These are phyloP conservation scores for Hofmannophila pseudospretella DNA, from an alignment of 2,888 invertebrate genomes.

Conservation along the genomic window DNA sequence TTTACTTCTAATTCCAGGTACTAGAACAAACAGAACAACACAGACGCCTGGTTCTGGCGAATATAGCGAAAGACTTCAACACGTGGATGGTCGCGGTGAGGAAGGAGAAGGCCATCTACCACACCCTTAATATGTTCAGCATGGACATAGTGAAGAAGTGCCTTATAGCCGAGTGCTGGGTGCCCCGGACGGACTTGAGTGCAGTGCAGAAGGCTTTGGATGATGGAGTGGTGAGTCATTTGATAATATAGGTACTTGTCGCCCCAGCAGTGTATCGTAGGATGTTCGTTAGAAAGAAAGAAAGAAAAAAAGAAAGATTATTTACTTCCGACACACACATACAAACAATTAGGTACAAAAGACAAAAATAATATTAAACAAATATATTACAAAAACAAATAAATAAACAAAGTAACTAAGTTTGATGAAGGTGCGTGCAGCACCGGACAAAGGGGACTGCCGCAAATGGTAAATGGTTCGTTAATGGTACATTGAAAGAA, in stretches of 20 bases:
- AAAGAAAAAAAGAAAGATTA: no score
- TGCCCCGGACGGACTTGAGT: conserved; percentile 83
- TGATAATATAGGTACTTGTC: background rate
- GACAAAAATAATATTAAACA: no score
- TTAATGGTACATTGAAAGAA: no score
- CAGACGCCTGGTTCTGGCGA: conserved; percentile 88
- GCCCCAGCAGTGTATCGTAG: background rate
- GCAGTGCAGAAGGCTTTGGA: conserved; percentile 87
- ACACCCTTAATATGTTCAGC: conserved; percentile 94
- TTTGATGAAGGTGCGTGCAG: no score
- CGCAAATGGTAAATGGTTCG: no score
- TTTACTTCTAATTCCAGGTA: conserved; percentile 75
- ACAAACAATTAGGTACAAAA: no score
- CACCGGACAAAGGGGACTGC: no score
- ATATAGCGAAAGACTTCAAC: conserved; percentile 91
- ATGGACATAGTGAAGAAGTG: conserved; percentile 94
- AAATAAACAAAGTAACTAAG: no score
- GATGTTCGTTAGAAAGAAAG: no score
- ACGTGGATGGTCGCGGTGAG: conserved; percentile 92
- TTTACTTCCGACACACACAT: no score
- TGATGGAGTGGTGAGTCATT: conserved; percentile 85
- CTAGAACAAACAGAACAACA: conserved; percentile 93
- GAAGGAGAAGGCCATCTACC: conserved; percentile 96
- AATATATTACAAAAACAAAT: no score
- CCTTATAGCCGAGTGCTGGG: conserved; percentile 94